Evolutionary conservation across 2,888 invertebrate species (phyloP), one percentile per base, ranked within the genome.

Genomic region (Microctonus brassicae): DNA sequence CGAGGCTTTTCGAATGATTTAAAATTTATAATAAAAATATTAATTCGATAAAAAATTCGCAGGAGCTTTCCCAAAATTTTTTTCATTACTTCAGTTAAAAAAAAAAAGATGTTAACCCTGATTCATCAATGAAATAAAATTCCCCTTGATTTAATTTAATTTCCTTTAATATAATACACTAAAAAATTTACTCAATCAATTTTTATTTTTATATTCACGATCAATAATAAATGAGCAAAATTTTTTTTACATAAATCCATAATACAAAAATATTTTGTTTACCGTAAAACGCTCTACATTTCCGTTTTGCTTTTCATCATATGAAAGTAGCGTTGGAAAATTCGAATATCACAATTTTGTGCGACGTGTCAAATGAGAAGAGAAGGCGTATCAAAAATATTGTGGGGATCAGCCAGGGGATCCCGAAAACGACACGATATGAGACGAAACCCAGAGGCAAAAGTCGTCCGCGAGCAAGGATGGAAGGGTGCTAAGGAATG

Each of bases 341-440:
- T 58, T 58, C 34, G 61, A 47, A 61, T 66, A 61, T 68, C 68
- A 68, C 60, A 42, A 61, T 52, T 67, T 42, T 42, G 29, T 20
- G 42, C 68, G 24, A 62, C 66, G 66, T 67, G 66, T 61, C 66
- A 71, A 71, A 67, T 62, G 62, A 71, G 61, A 71, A 57, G 34
- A 52, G 71, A 53, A 66, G 62, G 66, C 55, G 62, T 71, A 67
- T 67, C 66, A 62, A 29, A 66, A 62, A 71, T 71, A 67, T 71
- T 71, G 62, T 36, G 26, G 17, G 70, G 70, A 70, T 70, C 64
- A 70, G 64, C 42, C 62, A 42, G 36, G 61, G 33, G 70, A 65
- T 65, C 58, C 58, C 20, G 47, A 47, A 47, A 39, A 65, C 42
- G 55, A 64, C 39, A 64, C 17, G 64, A 69, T 69, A 69, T 69